Evolutionary conservation across 1,140 invertebrate genomes (phyloP), one percentile per base, ranked within the genome.

Genomic region (Lethrus apterus): DNA sequence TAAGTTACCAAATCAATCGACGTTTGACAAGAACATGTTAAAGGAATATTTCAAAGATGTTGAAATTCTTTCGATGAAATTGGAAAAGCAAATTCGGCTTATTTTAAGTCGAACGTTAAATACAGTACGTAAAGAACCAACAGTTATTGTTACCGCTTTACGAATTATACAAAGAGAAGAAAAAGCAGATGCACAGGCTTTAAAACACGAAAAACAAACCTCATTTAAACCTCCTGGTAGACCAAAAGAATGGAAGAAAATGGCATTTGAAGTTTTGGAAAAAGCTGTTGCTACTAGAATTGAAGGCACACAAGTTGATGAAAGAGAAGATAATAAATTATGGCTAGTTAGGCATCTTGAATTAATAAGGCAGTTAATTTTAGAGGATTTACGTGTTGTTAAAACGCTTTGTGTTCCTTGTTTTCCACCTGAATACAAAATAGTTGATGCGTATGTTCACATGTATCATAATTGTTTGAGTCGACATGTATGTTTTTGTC

Each of bases 121-220:
- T 59, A 94, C 91, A 3, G 91, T 98, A 0, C 74, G 93, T 7
- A 91, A 93, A 63, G 91, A 98, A 65, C 95, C 95, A 0, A 93
- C 90, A 1, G 81, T 95, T 3, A 92, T 99, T 59, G 96, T 98
- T 0, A 98, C 94, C 0, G 93, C 91, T 0, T 66, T 99, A 3
- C 75, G 96, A 50, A 97, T 99, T 42, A 93, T 99, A 56, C 94
- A 98, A 68, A 73, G 95, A 49, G 96, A 99, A 71, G 93, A 98
- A 62, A 92, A 89, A 67, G 79, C 85, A 13, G 91, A 94, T 72
- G 76, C 80, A 55, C 81, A 84, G 68, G 84, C 88, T 1, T 54
- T 86, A 33, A 79, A 80, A 69, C 79, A 89, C 60, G 77, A 87
- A 53, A 81, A 80, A 59, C 80, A 86, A 50, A 88, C 79, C 17